Evolutionary conservation across 1,140 invertebrate genomes (phyloP).

Genomic region (Telenomus remus): DNA sequence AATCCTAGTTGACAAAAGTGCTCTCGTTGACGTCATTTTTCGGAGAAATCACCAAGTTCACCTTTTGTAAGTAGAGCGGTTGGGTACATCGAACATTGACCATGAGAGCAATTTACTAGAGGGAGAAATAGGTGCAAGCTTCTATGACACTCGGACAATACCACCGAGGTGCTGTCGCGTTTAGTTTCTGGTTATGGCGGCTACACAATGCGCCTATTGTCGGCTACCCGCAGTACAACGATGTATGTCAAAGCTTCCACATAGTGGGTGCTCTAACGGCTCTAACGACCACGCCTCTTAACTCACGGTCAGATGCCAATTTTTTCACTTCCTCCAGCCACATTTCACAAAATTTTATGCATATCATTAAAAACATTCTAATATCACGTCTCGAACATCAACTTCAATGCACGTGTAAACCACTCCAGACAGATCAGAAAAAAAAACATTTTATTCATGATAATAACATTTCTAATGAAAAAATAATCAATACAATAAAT

Average conservation of each 20-base stretch:
- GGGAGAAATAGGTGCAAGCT: conserved; percentile 55
- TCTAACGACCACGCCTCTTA: conserved; percentile 51
- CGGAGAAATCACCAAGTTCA: conserved; percentile 22
- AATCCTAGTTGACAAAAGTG: conserved; percentile 12
- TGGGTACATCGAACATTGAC: conserved; percentile 36
- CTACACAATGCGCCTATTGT: conserved; percentile 75
- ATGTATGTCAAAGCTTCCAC: conserved; percentile 69
- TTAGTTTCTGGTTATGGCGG: conserved; percentile 75
- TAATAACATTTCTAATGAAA: too few species aligned
- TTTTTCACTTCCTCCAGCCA: too few species aligned
- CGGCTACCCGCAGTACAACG: conserved; percentile 64
- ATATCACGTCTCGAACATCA: too few species aligned
- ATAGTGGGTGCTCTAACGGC: conserved; percentile 59
- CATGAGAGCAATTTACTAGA: conserved; percentile 53
- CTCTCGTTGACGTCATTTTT: conserved; percentile 31
- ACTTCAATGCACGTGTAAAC: too few species aligned
- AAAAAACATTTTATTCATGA: too few species aligned
- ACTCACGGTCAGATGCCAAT: conserved; percentile 27
- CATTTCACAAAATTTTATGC: too few species aligned
- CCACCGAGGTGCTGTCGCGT: conserved; percentile 69
- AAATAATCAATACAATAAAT: too few species aligned
- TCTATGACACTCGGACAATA: conserved; percentile 73
- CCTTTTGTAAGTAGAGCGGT: conserved; percentile 21
- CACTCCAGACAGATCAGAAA: too few species aligned
- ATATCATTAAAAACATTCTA: too few species aligned